Evolutionary conservation across 2,888 invertebrate genomes (phyloP), one percentile per base, ranked within the genome.

Genomic region (Andrena camellia): DNA sequence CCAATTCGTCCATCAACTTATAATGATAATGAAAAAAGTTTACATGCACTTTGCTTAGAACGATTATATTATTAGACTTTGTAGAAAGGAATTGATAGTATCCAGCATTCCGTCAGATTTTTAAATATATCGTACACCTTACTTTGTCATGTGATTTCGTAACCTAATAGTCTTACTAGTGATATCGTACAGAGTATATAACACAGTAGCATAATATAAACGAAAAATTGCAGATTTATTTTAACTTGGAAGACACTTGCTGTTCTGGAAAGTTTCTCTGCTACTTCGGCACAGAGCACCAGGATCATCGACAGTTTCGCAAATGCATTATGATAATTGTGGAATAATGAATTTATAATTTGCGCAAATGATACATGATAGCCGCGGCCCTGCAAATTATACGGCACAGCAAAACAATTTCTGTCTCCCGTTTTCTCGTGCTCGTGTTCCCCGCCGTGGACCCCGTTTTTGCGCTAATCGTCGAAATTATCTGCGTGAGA

Each of bases 271-370:
- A 48, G 29, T 71, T 57, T n/a, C 48, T 26, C 60, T 54, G 35
- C 5, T 26, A 50, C 48, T 66, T n/a, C 35, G 48, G 2, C 35
- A 54, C n/a, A 29, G 8, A 31, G 17, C 66, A 33, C 20, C 20
- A 83, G 85, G 78, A 87, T 90, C 90, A 91, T 90, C 90, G 90
- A 88, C 84, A 87, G 91, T 91, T 92, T 91, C 88, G 86, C 91
- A 91, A 92, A 92, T 93, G 91, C 92, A 92, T 93, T 92, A 92
- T 91, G 90, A 93, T 93, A 92, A 93, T 93, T 92, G 92, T 92
- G 91, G 92, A 92, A 93, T 93, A 93, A 93, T 92, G 93, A 93
- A 93, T 93, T 93, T 93, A 93, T 92, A 93, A 93, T 93, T 93
- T 91, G 90, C 86, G 89, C 90, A 93, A 93, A 93, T 93, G 93